Base-by-base conservation (phyloP, 2,113 vertebrate genomes). In the Thryonomys swinderianus region DNA sequence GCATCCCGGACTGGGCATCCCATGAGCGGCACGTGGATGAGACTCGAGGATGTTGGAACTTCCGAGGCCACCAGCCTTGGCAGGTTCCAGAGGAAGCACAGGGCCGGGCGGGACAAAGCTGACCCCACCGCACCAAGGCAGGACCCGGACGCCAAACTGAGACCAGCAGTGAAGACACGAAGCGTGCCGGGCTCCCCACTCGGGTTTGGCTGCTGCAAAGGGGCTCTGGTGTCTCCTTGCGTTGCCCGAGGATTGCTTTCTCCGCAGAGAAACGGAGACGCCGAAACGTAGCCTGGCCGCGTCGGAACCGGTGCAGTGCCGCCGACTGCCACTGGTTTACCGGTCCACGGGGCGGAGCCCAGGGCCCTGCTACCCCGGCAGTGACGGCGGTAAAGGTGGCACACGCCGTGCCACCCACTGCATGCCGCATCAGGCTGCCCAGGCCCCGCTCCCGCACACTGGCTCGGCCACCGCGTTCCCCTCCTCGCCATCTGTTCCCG, bases 401-500 rank as follows among this genome's bases (percentile, higher is more conserved):
- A 55, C 42, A 45, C 71, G 27, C 88, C 76, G 0, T 42, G 69
- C 16, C 67, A 85, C 92, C 95, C 96, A n/a, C n/a, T n/a, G n/a
- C 90, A 57, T 2, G 92, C 62, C 90, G 88, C 96, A 93, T 97
- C 92, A 94, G 97, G 95, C 96, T 93, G 97, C 98, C 97, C 96
- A 99, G 98, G 98, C 92, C 20, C 90, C 97, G 88, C 96, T 93
- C 97, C 32, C 32, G 98, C 97, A 96, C 91, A 97, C 95, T 97
- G 92, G 85, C 97, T 97, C 86, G 98, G 98, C 97, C 96, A 96
- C 97, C 98, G 96, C 97, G 97, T 97, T 92, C 97, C 97, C 97
- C 98, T 98, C 96, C 97, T 94, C 62, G 97, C 99, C 99, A 99
- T 99, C 99, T 99, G 99, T 98, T 99, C 99, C 98, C 90, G 98